phyloP scores from a whole-genome alignment of 2,113 vertebrate genomes.

The Octodon degus region DNA sequence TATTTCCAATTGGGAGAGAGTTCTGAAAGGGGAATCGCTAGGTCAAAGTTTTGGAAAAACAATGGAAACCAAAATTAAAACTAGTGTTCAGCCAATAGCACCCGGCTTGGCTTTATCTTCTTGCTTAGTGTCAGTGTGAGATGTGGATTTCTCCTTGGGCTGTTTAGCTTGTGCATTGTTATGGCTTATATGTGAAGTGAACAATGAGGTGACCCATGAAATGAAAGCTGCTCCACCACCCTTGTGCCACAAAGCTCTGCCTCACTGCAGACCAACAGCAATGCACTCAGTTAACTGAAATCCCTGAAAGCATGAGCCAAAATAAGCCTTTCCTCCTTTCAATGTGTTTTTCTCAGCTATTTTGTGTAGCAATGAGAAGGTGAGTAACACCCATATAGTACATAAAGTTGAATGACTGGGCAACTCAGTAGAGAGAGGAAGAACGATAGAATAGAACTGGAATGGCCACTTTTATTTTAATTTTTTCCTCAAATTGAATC shows the following conservation, averaged over 20 bases:
- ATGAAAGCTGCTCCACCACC: neutral
- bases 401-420: neutral
- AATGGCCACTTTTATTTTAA: slow-evolving; percentile 40
- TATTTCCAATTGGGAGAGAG: neutral
- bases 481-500: neutral
- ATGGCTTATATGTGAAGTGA: neutral
- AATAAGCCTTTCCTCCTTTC: neutral
- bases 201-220: neutral
- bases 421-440: neutral
- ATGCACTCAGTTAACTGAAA: neutral
- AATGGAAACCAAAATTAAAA: neutral
- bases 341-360: neutral
- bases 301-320: neutral
- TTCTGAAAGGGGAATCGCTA: neutral
- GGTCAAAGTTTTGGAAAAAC: neutral
- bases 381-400: neutral
- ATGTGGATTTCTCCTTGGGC: neutral
- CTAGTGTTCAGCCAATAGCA: neutral
- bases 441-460: neutral
- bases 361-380: neutral
- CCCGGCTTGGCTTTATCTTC: neutral
- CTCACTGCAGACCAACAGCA: neutral
- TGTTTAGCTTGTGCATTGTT: neutral
- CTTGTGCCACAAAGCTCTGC: neutral
- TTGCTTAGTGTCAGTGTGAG: neutral